Percentiles rank a stretch among this genome's conserved stretches.
Conservation (phyloP, 2,797 vertebrate genomes). For the Intellagama lesueurii region DNA sequence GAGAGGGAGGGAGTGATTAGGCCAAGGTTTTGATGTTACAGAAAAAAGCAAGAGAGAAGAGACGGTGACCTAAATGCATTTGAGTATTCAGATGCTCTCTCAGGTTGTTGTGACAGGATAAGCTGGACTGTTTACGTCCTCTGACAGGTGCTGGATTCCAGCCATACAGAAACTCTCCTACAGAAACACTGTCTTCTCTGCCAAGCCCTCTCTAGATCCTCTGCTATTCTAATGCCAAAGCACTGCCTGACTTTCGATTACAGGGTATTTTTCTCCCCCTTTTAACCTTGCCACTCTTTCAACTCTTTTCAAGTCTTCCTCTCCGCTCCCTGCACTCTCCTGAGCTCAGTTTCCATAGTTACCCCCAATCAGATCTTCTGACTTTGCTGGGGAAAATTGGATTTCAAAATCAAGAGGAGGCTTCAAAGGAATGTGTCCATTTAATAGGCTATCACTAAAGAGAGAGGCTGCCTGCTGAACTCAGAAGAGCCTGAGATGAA, state of each 20-base stretch:
- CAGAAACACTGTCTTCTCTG: slow-evolving; percentile 63
- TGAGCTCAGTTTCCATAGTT: slow-evolving; percentile 79
- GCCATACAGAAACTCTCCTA: slow-evolving; percentile 63
- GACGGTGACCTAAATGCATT: slow-evolving; percentile 34
- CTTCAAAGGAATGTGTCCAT: slow-evolving; percentile 82
- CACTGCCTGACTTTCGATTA: slow-evolving; percentile 60
- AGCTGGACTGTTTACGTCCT: slow-evolving; percentile 62
- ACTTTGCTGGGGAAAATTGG: slow-evolving; percentile 75
- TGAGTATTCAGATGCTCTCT: slow-evolving; percentile 55
- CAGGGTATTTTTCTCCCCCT: not conserved
- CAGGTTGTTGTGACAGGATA: slow-evolving; percentile 56
- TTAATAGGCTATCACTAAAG: slow-evolving; percentile 79
- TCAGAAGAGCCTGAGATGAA: slow-evolving; percentile 68
- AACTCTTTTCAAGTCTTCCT: slow-evolving; percentile 66
- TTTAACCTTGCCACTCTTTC: slow-evolving; percentile 63
- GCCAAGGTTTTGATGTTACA: slow-evolving; percentile 19
- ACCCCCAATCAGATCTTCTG: slow-evolving; percentile 75
- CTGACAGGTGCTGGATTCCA: slow-evolving; percentile 70
- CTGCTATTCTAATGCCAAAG: slow-evolving; percentile 65
- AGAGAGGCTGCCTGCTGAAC: slow-evolving; percentile 73
- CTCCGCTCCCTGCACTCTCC: not conserved
- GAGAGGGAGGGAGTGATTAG: slow-evolving; percentile 28
- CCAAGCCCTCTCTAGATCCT: slow-evolving; percentile 69
- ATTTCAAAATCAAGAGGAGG: slow-evolving; percentile 79
- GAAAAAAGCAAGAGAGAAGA: slow-evolving; percentile 16